These are phyloP conservation scores for Psammodynastes pulverulentus DNA, from an alignment of 2,113 vertebrate species.

Conservation along the genomic window DNA sequence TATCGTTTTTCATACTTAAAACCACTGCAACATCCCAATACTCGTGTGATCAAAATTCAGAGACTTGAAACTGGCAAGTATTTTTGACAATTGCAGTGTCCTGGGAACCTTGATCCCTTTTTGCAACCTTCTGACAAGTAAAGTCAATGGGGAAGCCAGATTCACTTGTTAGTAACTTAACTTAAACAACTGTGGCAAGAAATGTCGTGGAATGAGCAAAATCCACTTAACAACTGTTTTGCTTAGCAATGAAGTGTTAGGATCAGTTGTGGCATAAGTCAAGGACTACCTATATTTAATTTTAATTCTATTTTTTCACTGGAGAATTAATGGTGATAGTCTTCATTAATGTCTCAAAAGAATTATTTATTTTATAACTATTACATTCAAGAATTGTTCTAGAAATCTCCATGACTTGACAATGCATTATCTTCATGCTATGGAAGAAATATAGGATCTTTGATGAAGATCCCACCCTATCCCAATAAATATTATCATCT, in stretches of 20 bases:
- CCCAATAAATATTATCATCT: not conserved
- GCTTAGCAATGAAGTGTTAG: not conserved
- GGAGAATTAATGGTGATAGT: not conserved
- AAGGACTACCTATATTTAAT: not conserved
- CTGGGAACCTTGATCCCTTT: not conserved
- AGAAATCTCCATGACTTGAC: not conserved
- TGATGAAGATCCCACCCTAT: not conserved
- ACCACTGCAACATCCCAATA: not conserved
- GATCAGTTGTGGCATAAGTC: not conserved
- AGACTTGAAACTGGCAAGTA: not conserved
- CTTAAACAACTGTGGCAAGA: not conserved
- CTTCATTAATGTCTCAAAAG: not conserved
- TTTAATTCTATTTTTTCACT: not conserved
- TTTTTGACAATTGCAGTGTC: not conserved
- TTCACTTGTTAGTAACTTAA: not conserved
- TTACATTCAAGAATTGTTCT: not conserved
- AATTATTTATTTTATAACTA: not conserved
- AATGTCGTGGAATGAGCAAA: not conserved
- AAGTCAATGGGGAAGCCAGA: not conserved
- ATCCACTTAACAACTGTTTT: not conserved
- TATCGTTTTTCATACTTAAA: not conserved
- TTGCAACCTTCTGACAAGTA: not conserved
- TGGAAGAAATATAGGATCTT: not conserved
- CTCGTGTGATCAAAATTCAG: not conserved
- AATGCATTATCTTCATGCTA: not conserved